These are phyloP conservation scores for Ennomos quercinarius DNA, from an alignment of 2,888 invertebrate species.

Conservation along the genomic window DNA sequence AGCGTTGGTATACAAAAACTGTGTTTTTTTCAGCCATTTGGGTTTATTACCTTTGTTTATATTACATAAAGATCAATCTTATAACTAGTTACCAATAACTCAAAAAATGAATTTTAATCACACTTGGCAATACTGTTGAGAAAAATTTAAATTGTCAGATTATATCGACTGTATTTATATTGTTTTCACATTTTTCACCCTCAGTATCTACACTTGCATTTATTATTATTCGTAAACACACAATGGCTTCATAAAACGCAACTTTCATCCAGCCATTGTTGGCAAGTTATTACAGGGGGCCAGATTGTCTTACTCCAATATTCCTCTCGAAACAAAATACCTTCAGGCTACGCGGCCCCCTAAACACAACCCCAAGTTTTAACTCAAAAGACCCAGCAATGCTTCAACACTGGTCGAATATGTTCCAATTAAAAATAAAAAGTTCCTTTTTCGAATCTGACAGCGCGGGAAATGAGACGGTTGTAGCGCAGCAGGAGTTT, in stretches of 20 bases:
- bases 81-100: too few relatives aligned
- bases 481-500: constrained; percentile 20
- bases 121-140: too few relatives aligned
- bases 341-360: constrained; percentile 68
- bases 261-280: constrained; percentile 43
- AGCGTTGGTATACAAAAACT: too few relatives aligned
- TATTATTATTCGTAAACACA: constrained; percentile 36
- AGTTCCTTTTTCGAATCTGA: constrained; percentile 55
- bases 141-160: too few relatives aligned
- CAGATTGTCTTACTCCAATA: constrained; percentile 78
- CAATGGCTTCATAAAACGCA: constrained; percentile 44
- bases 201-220: constrained; percentile 31
- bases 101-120: too few relatives aligned
- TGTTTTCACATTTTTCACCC: constrained; percentile 15
- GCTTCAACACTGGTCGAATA: constrained; percentile 63
- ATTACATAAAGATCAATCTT: too few relatives aligned
- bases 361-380: constrained; percentile 49
- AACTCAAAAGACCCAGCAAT: constrained; percentile 56
- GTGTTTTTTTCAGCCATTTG: too few relatives aligned
- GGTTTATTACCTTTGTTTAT: too few relatives aligned
- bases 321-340: constrained; percentile 74
- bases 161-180: background rate
- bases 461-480: constrained; percentile 52
- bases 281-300: constrained; percentile 64
- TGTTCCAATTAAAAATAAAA: constrained; percentile 80